Conservation (phyloP, 2,113 vertebrate genomes). For the Riparia riparia region DNA sequence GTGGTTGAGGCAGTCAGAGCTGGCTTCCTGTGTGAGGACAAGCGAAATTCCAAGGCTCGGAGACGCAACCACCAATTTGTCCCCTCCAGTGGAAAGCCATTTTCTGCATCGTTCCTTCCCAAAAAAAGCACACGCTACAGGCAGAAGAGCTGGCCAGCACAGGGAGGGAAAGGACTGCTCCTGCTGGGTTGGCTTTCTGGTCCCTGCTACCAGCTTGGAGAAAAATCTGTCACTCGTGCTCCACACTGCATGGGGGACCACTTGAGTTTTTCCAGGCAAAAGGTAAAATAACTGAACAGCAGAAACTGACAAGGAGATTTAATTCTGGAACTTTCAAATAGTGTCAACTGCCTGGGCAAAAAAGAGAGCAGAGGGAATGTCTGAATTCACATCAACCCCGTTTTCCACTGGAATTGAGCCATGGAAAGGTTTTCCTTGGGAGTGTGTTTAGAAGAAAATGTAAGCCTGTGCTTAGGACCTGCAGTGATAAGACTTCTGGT, state of each 20-base stretch:
- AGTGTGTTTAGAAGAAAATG: background rate
- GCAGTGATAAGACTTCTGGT: background rate
- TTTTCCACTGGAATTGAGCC: background rate
- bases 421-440: background rate
- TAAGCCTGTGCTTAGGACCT: background rate
- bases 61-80: background rate
- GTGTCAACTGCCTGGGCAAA: background rate
- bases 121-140: background rate
- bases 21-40: background rate
- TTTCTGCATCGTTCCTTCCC: background rate
- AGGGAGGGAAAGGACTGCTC: background rate
- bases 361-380: background rate
- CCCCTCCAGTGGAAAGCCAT: background rate
- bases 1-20: background rate
- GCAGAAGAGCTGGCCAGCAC: background rate
- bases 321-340: background rate
- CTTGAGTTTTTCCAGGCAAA: background rate
- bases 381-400: background rate
- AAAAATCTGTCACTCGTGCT: conserved; percentile 47
- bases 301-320: background rate
- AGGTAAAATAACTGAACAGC: background rate
- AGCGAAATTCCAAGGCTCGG: background rate
- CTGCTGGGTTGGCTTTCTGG: conserved; percentile 17
- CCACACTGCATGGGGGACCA: background rate
- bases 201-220: background rate